Conservation (phyloP, 2,797 vertebrate genomes). For the Lacerta agilis region DNA sequence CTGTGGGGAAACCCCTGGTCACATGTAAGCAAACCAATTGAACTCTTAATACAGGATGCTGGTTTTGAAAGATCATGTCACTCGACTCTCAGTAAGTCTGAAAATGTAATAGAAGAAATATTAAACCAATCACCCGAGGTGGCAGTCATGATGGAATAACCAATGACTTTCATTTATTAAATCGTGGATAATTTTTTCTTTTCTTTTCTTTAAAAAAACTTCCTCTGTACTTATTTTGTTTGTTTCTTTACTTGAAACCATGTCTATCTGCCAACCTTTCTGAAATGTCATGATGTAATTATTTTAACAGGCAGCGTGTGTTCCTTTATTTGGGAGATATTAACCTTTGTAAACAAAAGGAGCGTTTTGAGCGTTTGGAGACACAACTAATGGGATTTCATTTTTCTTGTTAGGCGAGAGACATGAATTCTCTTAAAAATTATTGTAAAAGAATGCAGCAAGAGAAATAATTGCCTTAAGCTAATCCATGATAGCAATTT, state of each 20-base stretch:
- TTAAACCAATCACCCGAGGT: not conserved
- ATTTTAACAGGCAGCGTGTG: constrained; percentile 87
- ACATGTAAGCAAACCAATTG: too few relatives aligned
- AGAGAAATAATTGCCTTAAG: constrained; percentile 84
- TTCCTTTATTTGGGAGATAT: constrained; percentile 85
- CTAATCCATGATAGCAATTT: constrained; percentile 80
- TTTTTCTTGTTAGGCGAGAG: constrained; percentile 84
- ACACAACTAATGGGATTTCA: constrained; percentile 90
- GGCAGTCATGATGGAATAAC: constrained; percentile 10
- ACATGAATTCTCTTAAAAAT: constrained; percentile 75
- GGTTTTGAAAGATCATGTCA: constrained; percentile 19
- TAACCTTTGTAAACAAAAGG: constrained; percentile 86
- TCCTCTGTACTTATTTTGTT: constrained; percentile 64
- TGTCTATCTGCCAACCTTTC: constrained; percentile 81
- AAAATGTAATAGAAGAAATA: not conserved
- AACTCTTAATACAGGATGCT: too few relatives aligned
- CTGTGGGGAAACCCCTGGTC: not conserved
- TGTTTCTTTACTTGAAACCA: constrained; percentile 74
- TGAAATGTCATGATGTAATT: constrained; percentile 87
- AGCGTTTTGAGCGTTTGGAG: constrained; percentile 84
- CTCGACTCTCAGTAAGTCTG: constrained; percentile 4
- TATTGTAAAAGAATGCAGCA: constrained; percentile 76
- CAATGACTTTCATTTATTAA: constrained; percentile 30
- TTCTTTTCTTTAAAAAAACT: constrained; percentile 14
- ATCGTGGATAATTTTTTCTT: constrained; percentile 42